A percentile compares a stretch with the other conserved stretches of the same genome.
Conservation (phyloP, 2,888 invertebrate genomes). For the Stenolophus ochropezus region DNA sequence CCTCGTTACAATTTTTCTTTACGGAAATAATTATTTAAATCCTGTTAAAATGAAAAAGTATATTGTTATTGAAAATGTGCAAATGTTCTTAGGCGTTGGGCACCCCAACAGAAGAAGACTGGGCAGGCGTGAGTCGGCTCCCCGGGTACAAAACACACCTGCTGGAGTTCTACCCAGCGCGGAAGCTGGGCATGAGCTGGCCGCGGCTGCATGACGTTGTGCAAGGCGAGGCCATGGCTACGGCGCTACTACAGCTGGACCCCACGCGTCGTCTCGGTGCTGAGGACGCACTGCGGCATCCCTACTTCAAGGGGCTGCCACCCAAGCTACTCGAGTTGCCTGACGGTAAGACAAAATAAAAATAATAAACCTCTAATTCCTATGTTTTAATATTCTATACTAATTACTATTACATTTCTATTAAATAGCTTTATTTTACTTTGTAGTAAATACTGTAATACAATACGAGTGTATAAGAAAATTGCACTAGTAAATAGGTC, state of each 20-base stretch:
- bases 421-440: too few relatives aligned
- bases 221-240: constrained; percentile 92
- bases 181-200: constrained; percentile 89
- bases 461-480: too few relatives aligned
- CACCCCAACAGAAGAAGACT: constrained; percentile 94
- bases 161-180: constrained; percentile 82
- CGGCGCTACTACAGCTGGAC: constrained; percentile 88
- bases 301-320: constrained; percentile 94
- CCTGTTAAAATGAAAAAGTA: too few relatives aligned
- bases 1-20: too few relatives aligned
- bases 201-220: constrained; percentile 93
- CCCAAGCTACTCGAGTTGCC: constrained; percentile 92
- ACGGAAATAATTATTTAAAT: too few relatives aligned
- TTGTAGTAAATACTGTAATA: too few relatives aligned
- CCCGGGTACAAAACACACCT: constrained; percentile 89
- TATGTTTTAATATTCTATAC: too few relatives aligned
- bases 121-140: constrained; percentile 92
- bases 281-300: constrained; percentile 88
- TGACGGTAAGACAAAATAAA: constrained; percentile 82
- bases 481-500: too few relatives aligned
- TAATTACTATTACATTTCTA: too few relatives aligned
- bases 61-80: too few relatives aligned
- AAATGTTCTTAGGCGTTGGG: constrained; percentile 83
- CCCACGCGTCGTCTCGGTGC: constrained; percentile 92
- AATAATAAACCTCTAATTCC: background rate